Base-by-base conservation (phyloP, 2,113 vertebrate species). In the Indicator maculatus region DNA sequence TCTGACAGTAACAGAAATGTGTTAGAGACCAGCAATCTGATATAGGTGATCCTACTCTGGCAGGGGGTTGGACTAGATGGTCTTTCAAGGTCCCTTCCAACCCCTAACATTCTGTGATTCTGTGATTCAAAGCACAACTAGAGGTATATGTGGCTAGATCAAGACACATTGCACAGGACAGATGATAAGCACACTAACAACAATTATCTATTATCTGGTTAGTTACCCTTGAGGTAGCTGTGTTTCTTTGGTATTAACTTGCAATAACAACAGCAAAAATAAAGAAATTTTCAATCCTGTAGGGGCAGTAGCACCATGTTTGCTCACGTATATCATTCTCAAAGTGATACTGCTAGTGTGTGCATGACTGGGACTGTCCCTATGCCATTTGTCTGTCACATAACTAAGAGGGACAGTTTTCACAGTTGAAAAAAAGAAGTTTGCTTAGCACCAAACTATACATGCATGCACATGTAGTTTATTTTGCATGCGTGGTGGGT, bases 311-410 rank as follows among this genome's bases (percentile, higher is more conserved):
- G 21, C 21, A 9, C 23, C 26, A 18, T 47, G 67, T 70, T 93
- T 67, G 24, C 26, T 78, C 9, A 55, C 11, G 28, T 83, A 89
- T 77, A 28, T 77, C 1, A 0, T 18, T 6, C 41, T 90, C 13
- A 39, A 10, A 79, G 18, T 17, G 65, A 60, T 8, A 41, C 9
- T 47, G 7, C 16, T 26, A 74, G 7, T 0, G 0, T 1, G 0
- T 19, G 12, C 6, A 1, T 44, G 27, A 44, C 16, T 33, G 60
- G 31, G 24, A 55, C 8, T 52, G 41, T 21, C 14, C 64, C 26
- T 71, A 0, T 52, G 41, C 33, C 67, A 11, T 38, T 24, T 60
- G 19, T 31, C 44, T 53, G 14, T 74, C 31, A n/a, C 13, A 39
- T 16, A 63, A 74, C 16, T 16, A 70, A 31, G 39, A 74, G 58